Evolutionary conservation across 2,888 invertebrate species (phyloP).

Genomic region (Lasioglossum malachurum): DNA sequence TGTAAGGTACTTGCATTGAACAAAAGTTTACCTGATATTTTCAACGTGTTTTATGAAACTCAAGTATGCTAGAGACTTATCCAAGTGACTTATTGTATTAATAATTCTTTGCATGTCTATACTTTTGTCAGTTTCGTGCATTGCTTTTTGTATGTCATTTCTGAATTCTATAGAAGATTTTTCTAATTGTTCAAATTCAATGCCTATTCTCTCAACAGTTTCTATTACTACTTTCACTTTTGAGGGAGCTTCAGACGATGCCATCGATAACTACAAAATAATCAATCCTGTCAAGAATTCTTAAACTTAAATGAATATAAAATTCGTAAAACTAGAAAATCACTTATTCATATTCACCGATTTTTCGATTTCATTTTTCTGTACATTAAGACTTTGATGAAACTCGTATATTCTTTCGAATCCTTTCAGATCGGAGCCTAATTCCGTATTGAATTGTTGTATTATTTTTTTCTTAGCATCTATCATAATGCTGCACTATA

Average conservation of each 20-base stretch:
- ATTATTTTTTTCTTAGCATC: slow-evolving; percentile 84
- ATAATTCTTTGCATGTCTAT: slow-evolving; percentile 87
- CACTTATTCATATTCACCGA: slow-evolving; percentile 80
- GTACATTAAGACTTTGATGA: slow-evolving; percentile 82
- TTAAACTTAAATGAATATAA: neutral
- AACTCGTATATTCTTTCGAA: slow-evolving; percentile 86
- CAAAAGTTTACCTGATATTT: slow-evolving; percentile 87
- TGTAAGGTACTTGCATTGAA: slow-evolving; percentile 8
- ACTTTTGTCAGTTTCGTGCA: slow-evolving; percentile 83
- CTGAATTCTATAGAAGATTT: slow-evolving; percentile 80
- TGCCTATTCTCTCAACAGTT: slow-evolving; percentile 86
- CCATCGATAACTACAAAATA: slow-evolving; percentile 87
- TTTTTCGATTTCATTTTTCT: slow-evolving; percentile 84
- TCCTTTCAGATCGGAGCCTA: slow-evolving; percentile 86
- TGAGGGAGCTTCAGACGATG: slow-evolving; percentile 88
- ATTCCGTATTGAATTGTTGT: slow-evolving; percentile 86
- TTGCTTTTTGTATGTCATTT: slow-evolving; percentile 83
- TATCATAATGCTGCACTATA: slow-evolving; percentile 55
- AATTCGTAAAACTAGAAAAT: neutral
- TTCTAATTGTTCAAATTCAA: slow-evolving; percentile 85
- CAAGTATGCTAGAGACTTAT: slow-evolving; percentile 88
- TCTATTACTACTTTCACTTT: slow-evolving; percentile 88
- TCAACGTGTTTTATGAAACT: slow-evolving; percentile 90
- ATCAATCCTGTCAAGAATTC: neutral
- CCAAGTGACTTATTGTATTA: slow-evolving; percentile 86